These are phyloP conservation scores for Drosophila lini DNA, from an alignment of 1,140 invertebrate species.

Conservation along the genomic window DNA sequence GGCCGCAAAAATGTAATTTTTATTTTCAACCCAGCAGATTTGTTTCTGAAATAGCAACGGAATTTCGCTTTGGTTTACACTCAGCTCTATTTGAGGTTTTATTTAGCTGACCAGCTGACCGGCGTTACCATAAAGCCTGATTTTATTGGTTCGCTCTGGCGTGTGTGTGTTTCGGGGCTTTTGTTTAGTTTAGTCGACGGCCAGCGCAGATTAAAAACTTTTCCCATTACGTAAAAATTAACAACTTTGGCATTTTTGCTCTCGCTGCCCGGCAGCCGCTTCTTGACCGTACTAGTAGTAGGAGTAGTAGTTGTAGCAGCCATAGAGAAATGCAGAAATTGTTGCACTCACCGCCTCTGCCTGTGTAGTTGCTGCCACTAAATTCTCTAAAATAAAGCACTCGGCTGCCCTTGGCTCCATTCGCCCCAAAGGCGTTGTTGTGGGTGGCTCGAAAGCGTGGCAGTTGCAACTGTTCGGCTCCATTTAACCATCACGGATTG, in stretches of 20 bases:
- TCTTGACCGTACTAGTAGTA: constrained; percentile 24
- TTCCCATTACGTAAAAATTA: constrained; percentile 80
- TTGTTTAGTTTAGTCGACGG: constrained; percentile 22
- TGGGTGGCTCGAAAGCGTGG: constrained; percentile 8
- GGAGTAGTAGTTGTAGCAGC: background rate
- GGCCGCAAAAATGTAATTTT: constrained; percentile 38
- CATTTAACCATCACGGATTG: constrained; percentile 57
- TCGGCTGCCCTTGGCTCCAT: constrained; percentile 34
- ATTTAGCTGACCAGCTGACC: constrained; percentile 32
- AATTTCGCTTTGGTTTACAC: constrained; percentile 57
- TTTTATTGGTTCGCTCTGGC: constrained; percentile 66
- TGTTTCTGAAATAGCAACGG: constrained; percentile 43
- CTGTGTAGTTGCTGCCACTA: constrained; percentile 45
- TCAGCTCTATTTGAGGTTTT: constrained; percentile 51
- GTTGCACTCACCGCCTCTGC: constrained; percentile 44
- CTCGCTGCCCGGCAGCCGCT: constrained; percentile 26
- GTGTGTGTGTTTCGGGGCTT: constrained; percentile 19
- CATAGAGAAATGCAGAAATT: constrained; percentile 46
- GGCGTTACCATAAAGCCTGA: constrained; percentile 69
- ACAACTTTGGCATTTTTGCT: constrained; percentile 59
- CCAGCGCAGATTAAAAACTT: constrained; percentile 74
- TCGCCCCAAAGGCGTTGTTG: constrained; percentile 2
- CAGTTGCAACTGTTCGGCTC: constrained; percentile 34
- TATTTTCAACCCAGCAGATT: constrained; percentile 1
- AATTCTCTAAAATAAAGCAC: constrained; percentile 65